These are phyloP conservation scores for Scaptomyza pallida DNA, from an alignment of 1,140 invertebrate species.

Conservation along the genomic window DNA sequence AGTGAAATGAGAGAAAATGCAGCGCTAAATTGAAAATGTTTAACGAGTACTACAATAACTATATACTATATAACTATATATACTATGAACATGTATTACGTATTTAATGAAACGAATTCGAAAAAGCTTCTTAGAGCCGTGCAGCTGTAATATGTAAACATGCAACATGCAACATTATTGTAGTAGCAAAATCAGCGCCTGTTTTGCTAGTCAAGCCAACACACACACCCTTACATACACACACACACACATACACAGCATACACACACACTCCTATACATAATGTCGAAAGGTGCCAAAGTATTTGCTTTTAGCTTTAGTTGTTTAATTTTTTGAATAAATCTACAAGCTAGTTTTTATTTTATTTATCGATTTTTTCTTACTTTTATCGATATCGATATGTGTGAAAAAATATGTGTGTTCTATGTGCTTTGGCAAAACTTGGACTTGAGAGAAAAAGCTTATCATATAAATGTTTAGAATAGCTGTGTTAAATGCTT, in stretches of 20 bases:
- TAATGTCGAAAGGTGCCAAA: constrained; percentile 74
- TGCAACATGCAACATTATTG: constrained; percentile 12
- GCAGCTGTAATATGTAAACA: constrained; percentile 59
- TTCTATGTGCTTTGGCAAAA: constrained; percentile 15
- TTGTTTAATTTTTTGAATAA: constrained; percentile 66
- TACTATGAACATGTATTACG: constrained; percentile 31
- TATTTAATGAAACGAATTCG: constrained; percentile 49
- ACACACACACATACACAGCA: constrained; percentile 13
- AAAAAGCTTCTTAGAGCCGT: constrained; percentile 43
- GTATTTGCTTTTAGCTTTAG: constrained; percentile 78
- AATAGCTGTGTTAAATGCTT: constrained; percentile 32
- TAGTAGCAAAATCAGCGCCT: constrained; percentile 66
- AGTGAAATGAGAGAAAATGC: constrained; percentile 15
- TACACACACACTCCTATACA: constrained; percentile 35
- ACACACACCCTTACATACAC: constrained; percentile 7
- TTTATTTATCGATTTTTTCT: constrained; percentile 32
- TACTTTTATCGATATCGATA: not conserved
- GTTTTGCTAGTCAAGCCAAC: constrained; percentile 68
- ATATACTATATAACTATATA: constrained; percentile 55
- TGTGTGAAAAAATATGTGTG: not conserved
- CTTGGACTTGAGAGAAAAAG: constrained; percentile 13
- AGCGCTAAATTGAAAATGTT: constrained; percentile 44
- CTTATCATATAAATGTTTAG: constrained; percentile 27
- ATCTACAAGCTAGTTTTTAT: constrained; percentile 51
- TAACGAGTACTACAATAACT: constrained; percentile 71